Conservation (phyloP, 2,113 vertebrate species). For the Caracal caracal region DNA sequence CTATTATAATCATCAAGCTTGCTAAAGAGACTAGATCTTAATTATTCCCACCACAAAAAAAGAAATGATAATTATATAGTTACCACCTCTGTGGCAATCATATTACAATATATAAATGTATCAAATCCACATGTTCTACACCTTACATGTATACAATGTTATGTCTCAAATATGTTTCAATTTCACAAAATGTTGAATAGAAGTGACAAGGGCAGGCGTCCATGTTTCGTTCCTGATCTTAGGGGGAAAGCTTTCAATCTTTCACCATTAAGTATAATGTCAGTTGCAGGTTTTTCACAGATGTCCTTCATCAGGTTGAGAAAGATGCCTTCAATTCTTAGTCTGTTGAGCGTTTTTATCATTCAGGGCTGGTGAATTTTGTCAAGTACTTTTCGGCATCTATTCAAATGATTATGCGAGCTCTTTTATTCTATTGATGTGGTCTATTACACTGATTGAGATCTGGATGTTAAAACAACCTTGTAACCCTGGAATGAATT, state of each 20-base stretch:
- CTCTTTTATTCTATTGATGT: background rate
- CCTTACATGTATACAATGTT: background rate
- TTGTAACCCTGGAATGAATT: background rate
- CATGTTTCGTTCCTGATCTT: background rate
- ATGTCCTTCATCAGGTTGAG: background rate
- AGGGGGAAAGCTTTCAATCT: background rate
- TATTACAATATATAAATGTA: background rate
- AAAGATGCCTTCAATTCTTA: constrained; percentile 17
- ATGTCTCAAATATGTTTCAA: background rate
- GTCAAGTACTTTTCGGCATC: background rate
- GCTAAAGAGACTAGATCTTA: background rate
- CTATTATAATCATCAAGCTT: background rate
- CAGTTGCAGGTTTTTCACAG: constrained; percentile 9
- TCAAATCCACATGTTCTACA: background rate
- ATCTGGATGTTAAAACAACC: background rate
- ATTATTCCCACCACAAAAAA: background rate
- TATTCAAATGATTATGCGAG: background rate
- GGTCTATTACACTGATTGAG: background rate
- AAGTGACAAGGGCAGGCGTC: background rate
- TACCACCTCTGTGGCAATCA: background rate
- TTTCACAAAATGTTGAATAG: background rate
- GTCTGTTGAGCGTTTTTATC: constrained; percentile 5
- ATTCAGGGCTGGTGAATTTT: background rate
- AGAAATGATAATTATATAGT: background rate
- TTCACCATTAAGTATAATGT: constrained; percentile 7